Conservation (phyloP, 2,113 vertebrate genomes). For the Catharus bicknelli region DNA sequence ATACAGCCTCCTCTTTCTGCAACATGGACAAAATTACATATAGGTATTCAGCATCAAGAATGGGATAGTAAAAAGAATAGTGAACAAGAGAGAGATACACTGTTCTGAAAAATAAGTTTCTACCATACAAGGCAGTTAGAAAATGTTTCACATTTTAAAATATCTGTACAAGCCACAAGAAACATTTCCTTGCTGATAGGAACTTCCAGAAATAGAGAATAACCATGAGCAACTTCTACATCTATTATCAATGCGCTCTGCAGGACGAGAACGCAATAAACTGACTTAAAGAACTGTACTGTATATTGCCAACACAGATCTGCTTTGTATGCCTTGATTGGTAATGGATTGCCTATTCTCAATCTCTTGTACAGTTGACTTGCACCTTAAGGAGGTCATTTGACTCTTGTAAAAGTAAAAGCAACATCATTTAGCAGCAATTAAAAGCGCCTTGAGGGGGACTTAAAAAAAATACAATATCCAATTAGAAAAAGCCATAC, state of each 20-base stretch:
- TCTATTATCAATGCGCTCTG: constrained; percentile 64
- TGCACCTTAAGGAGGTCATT: constrained; percentile 89
- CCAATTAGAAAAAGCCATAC: constrained; percentile 85
- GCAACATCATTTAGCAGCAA: constrained; percentile 93
- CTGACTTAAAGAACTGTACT: constrained; percentile 67
- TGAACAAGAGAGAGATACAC: constrained; percentile 71
- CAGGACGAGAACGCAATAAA: constrained; percentile 64
- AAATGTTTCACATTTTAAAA: constrained; percentile 83
- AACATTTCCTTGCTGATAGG: constrained; percentile 74
- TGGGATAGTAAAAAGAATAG: constrained; percentile 71
- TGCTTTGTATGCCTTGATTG: constrained; percentile 73
- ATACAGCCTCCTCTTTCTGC: constrained; percentile 76
- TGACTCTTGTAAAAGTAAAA: constrained; percentile 87
- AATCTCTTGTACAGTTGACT: constrained; percentile 84
- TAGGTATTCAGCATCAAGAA: constrained; percentile 77
- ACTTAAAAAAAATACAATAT: constrained; percentile 90
- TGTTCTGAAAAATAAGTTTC: constrained; percentile 75
- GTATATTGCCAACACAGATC: constrained; percentile 68
- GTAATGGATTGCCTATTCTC: constrained; percentile 71
- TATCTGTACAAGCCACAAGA: constrained; percentile 80
- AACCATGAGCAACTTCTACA: constrained; percentile 74
- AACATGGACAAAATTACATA: constrained; percentile 79
- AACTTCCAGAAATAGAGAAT: constrained; percentile 75
- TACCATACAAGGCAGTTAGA: constrained; percentile 78
- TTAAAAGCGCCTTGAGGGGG: constrained; percentile 83